A percentile compares a stretch with the other conserved stretches of the same genome.
phyloP scores from a whole-genome alignment of 1,140 invertebrate genomes.

The Laodelphax striatellus region DNA sequence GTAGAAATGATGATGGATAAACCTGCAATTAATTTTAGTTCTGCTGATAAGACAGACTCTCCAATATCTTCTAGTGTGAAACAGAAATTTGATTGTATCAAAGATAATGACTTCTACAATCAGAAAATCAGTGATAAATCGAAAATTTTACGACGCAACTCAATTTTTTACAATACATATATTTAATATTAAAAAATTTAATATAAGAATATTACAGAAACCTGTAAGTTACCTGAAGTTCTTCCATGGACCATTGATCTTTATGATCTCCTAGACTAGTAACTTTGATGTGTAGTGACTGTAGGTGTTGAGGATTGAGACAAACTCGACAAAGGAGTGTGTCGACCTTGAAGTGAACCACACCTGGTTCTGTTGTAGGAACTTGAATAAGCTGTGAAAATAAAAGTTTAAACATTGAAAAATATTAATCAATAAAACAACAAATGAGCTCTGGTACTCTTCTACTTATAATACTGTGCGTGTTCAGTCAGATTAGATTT shows the following conservation, averaged over 20 bases:
- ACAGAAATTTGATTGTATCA: not conserved
- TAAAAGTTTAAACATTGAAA: constrained; percentile 6
- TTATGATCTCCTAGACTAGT: constrained; percentile 69
- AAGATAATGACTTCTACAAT: too few relatives aligned
- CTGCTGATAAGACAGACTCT: not conserved
- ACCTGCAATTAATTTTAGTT: not conserved
- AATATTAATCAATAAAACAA: too few relatives aligned
- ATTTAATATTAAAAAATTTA: too few relatives aligned
- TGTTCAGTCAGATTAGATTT: too few relatives aligned
- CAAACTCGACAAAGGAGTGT: constrained; percentile 72
- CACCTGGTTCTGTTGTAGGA: constrained; percentile 66
- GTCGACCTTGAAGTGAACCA: constrained; percentile 80
- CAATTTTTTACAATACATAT: too few relatives aligned
- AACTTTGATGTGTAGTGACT: constrained; percentile 83
- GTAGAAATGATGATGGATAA: too few relatives aligned
- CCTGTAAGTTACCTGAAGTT: constrained; percentile 50
- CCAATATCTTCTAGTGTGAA: not conserved
- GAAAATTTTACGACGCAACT: too few relatives aligned
- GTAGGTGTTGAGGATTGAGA: constrained; percentile 73
- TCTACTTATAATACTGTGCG: too few relatives aligned
- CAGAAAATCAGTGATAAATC: too few relatives aligned
- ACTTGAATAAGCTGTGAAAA: constrained; percentile 50
- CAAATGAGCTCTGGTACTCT: too few relatives aligned
- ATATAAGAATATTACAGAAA: too few relatives aligned
- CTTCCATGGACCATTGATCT: constrained; percentile 76